Evolutionary conservation across 2,888 invertebrate species (phyloP).

Genomic region (Leptodirus hochenwartii): DNA sequence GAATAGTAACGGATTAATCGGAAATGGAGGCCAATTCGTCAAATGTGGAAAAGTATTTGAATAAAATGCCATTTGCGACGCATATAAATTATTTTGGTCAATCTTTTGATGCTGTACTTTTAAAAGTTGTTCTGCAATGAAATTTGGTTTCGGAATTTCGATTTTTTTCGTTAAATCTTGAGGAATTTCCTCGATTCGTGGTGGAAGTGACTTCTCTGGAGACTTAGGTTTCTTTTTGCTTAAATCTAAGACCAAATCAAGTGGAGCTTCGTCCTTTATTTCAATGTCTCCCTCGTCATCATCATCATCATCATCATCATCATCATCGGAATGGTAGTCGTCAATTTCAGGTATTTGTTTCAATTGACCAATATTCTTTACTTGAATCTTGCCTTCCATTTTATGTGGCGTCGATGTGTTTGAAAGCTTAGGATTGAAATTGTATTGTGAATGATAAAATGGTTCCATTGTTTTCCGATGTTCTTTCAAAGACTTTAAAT

Average conservation of each 20-base stretch:
- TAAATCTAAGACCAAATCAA: conserved; percentile 49
- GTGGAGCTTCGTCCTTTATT: too few relatives aligned
- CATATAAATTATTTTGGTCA: conserved; percentile 38
- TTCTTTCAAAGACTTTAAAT: conserved; percentile 17
- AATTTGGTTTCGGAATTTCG: conserved; percentile 19
- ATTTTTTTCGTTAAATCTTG: conserved; percentile 30
- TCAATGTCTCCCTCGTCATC: conserved; percentile 16
- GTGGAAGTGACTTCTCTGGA: conserved; percentile 15
- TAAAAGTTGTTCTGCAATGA: conserved; percentile 46
- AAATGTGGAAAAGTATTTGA: conserved; percentile 29
- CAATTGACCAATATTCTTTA: conserved; percentile 42
- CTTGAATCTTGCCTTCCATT: conserved; percentile 21
- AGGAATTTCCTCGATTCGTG: conserved; percentile 19
- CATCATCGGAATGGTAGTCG: conserved; percentile 27
- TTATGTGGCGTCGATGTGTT: conserved; percentile 18
- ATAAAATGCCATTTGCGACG: conserved; percentile 41
- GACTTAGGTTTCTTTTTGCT: conserved; percentile 45
- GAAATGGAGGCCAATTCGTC: conserved; percentile 34
- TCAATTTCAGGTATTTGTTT: conserved; percentile 36
- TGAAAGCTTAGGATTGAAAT: conserved; percentile 16
- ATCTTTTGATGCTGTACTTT: conserved; percentile 42
- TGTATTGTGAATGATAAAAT: conserved; percentile 15
- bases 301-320: conserved; percentile 22
- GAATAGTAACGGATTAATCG: conserved; percentile 45
- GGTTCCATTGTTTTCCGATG: conserved; percentile 12